Conservation (phyloP, 2,888 invertebrate species). For the Nephrocerus scutellatus region DNA sequence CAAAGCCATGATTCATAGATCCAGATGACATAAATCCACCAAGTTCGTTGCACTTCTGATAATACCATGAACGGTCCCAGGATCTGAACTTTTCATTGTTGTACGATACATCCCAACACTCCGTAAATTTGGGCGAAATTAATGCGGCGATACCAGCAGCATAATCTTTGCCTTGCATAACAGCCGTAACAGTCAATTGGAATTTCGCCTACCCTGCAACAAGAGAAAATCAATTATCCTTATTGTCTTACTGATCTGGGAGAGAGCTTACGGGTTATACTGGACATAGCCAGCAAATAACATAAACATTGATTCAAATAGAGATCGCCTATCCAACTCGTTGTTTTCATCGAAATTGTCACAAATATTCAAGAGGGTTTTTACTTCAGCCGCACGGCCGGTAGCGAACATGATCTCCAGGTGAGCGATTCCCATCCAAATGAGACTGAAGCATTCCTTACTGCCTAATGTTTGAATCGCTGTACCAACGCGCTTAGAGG, state of each 20-base stretch:
- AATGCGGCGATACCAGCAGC: constrained; percentile 31
- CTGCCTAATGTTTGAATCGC: constrained; percentile 33
- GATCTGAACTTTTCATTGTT: too few species aligned
- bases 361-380: constrained; percentile 36
- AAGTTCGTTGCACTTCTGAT: constrained; percentile 77
- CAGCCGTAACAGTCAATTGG: constrained; percentile 29
- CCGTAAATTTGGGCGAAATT: constrained; percentile 26
- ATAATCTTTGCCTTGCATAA: constrained; percentile 34
- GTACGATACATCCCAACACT: constrained; percentile 23
- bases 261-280: constrained; percentile 27
- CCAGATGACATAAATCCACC: constrained; percentile 73
- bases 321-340: constrained; percentile 37
- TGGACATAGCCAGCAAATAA: constrained; percentile 42
- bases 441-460: constrained; percentile 36
- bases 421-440: constrained; percentile 37
- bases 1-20: constrained; percentile 52
- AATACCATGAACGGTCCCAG: constrained; percentile 69
- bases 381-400: constrained; percentile 33
- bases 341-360: constrained; percentile 36
- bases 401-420: constrained; percentile 35
- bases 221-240: background rate
- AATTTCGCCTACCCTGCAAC: constrained; percentile 31
- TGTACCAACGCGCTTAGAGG: constrained; percentile 30
- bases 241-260: background rate
- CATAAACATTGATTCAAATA: constrained; percentile 40